phyloP scores from a whole-genome alignment of 2,113 vertebrate genomes.

The Brachirus orientalis region DNA sequence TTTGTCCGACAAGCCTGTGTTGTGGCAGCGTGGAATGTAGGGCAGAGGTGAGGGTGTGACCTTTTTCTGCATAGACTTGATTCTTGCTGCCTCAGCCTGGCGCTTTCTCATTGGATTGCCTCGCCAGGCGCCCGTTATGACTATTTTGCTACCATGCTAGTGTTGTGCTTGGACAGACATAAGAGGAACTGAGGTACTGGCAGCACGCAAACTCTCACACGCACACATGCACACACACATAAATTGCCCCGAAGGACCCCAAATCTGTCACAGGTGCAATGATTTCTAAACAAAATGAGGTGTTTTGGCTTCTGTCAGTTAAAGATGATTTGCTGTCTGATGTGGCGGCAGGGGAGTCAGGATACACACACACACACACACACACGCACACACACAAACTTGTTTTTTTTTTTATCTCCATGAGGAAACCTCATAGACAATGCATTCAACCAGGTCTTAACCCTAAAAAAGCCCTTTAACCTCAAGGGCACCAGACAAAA shows the following conservation, averaged over 20 bases:
- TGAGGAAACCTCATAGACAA: no score
- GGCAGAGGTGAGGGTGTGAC: slow-evolving; percentile 71
- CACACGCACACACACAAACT: no score
- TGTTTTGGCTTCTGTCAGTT: slow-evolving; percentile 80
- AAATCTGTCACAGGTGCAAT: slow-evolving; percentile 83
- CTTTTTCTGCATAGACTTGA: slow-evolving; percentile 72
- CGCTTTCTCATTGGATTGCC: slow-evolving; percentile 77
- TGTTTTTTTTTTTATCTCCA: no score
- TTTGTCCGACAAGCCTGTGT: slow-evolving; percentile 21
- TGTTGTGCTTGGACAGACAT: slow-evolving; percentile 88
- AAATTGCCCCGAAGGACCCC: slow-evolving; percentile 78
- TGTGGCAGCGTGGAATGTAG: slow-evolving; percentile 25
- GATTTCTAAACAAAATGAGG: slow-evolving; percentile 84
- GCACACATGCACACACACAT: slow-evolving; percentile 18
- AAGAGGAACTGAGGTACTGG: slow-evolving; percentile 68
- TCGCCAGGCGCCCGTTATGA: slow-evolving; percentile 79
- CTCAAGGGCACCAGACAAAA: no score
- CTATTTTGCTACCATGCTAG: slow-evolving; percentile 80
- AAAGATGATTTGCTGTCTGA: slow-evolving; percentile 74
- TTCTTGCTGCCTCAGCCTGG: slow-evolving; percentile 77
- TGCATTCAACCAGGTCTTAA: no score
- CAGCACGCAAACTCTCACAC: slow-evolving; percentile 40
- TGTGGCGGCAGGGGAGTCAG: slow-evolving; percentile 30
- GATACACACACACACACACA: neutral
- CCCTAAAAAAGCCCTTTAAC: no score